A percentile compares a stretch with the other conserved stretches of the same genome.
Conservation (phyloP, 2,113 vertebrate genomes). For the Illadopsis cleaveri region DNA sequence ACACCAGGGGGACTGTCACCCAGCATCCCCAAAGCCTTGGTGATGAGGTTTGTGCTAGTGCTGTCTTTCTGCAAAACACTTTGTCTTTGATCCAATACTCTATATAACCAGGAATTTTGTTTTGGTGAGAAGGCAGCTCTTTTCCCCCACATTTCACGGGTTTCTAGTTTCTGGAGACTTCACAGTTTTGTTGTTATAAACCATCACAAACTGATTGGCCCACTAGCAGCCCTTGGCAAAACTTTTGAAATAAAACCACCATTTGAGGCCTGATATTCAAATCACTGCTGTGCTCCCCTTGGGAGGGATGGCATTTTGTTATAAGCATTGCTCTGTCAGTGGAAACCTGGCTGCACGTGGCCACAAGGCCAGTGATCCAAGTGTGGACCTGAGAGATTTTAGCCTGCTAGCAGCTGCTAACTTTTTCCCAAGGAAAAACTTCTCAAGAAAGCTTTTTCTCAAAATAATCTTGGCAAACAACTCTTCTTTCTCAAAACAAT, state of each 20-base stretch:
- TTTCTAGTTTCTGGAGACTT: neutral
- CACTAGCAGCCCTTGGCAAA: neutral
- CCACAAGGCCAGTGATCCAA: neutral
- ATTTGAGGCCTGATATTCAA: neutral
- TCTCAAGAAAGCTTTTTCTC: too few relatives aligned
- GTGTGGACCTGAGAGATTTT: too few relatives aligned
- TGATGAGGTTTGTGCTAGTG: neutral
- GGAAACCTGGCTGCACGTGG: neutral
- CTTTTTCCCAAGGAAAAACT: too few relatives aligned
- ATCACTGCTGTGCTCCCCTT: neutral
- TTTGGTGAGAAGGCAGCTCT: neutral
- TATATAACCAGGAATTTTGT: neutral
- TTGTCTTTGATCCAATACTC: neutral
- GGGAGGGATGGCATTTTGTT: constrained; percentile 10
- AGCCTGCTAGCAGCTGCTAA: too few relatives aligned
- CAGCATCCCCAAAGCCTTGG: neutral
- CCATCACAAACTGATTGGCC: neutral
- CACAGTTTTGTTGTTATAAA: neutral
- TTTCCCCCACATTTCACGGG: neutral
- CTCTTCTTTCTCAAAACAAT: too few relatives aligned
- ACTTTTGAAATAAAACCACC: neutral
- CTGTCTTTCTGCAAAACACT: neutral
- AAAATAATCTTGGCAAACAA: too few relatives aligned
- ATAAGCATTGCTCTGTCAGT: neutral
- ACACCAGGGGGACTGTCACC: neutral